Base-by-base conservation (phyloP, 1,140 invertebrate genomes). In the Drosophila ficusphila region DNA sequence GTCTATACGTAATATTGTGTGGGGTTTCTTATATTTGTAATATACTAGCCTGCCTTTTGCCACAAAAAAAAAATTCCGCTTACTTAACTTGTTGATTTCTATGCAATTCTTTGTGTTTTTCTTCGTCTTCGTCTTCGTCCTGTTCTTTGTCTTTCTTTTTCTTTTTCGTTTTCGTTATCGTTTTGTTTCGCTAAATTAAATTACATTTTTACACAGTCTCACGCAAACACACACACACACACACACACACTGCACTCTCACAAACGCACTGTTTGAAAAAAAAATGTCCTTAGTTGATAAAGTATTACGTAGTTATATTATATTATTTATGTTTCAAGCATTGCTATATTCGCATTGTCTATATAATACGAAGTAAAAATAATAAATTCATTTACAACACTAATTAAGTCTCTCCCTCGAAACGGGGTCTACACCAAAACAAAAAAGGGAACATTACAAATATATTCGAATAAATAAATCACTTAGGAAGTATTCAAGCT, bases 351-450 rank as follows among this genome's bases (percentile, higher is more conserved):
- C n/a, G n/a, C n/a, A n/a, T n/a, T 46, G 48, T 61, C 61, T 42
- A 73, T 41, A 39, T 34, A 7, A 18, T 39, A 49, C 16, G 38
- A 38, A 27, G 29, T 79, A 79, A 47, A 75, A 77, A 69, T 69
- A 82, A 41, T 71, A 65, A 64, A 78, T 68, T 69, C 39, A 64
- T 71, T 77, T 86, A 86, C 68, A 75, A 77, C 48, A 58, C 81
- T 85, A 85, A 81, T 76, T 85, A 86, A 86, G 81, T 86, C 81
- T 86, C 81, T 85, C 76, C 67, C 76, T 52, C 73, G 82, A 74
- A 75, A 82, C 70, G 67, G 51, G 46, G 34, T 65, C 14, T 39
- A 64, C n/a, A 27, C 33, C 57, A 60, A 65, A 54, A 71, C 54
- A 53, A 64, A 56, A 31, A 53, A n/a, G n/a, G n/a, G n/a, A 11